These are phyloP conservation scores for Agriopis aurantiaria DNA, from an alignment of 2,888 invertebrate species.

Conservation along the genomic window DNA sequence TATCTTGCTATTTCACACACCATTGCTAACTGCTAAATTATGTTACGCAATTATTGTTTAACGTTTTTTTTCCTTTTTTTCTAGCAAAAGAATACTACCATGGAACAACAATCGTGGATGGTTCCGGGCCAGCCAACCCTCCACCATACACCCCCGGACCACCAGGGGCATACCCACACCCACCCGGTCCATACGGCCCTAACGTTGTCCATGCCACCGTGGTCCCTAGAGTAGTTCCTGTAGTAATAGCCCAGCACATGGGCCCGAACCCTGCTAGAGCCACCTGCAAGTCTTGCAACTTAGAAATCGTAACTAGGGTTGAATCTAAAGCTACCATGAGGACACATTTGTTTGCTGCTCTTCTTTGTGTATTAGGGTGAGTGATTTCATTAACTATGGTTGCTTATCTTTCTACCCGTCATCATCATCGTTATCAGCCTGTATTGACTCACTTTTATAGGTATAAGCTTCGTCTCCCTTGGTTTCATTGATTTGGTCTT, in stretches of 20 bases:
- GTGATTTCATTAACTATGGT: constrained; percentile 35
- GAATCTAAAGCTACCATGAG: constrained; percentile 72
- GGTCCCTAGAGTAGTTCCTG: constrained; percentile 35
- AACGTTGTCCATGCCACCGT: constrained; percentile 33
- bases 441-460: too few relatives aligned
- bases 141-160: constrained; percentile 37
- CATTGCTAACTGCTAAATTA: too few relatives aligned
- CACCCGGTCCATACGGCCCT: constrained; percentile 18
- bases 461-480: too few relatives aligned
- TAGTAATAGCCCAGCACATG: constrained; percentile 52
- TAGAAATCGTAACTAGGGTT: constrained; percentile 73
- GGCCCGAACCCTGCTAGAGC: constrained; percentile 56
- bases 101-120: constrained; percentile 36
- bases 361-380: constrained; percentile 79
- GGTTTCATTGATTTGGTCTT: too few relatives aligned
- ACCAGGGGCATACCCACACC: constrained; percentile 16
- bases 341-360: constrained; percentile 83
- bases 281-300: constrained; percentile 78
- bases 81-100: constrained; percentile 44
- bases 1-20: too few relatives aligned
- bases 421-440: too few relatives aligned
- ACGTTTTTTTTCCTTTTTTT: constrained; percentile 1
- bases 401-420: too few relatives aligned
- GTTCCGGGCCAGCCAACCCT: constrained; percentile 9
- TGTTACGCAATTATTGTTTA: background rate